Conservation (phyloP, 2,888 invertebrate genomes). For the Temnothorax rugatulus region DNA sequence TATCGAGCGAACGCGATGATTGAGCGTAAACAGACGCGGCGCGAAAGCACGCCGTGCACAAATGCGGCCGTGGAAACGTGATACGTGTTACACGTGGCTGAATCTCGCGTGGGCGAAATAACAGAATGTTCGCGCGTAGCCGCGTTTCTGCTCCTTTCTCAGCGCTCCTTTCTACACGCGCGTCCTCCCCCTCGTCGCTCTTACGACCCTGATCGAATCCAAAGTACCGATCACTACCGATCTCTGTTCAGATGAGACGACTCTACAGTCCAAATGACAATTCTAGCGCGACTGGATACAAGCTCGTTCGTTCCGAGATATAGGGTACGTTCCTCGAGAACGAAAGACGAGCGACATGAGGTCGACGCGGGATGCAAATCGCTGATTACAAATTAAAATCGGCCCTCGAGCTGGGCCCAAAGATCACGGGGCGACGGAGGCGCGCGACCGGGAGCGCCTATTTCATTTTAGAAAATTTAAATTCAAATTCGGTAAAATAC, state of each 20-base stretch:
- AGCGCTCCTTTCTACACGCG: constrained; percentile 39
- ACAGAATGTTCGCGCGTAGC: constrained; percentile 58
- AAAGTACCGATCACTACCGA: not conserved
- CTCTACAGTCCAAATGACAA: constrained; percentile 69
- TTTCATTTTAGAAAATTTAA: constrained; percentile 75
- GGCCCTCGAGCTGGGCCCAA: constrained; percentile 49
- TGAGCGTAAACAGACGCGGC: constrained; percentile 50
- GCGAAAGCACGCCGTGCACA: constrained; percentile 58
- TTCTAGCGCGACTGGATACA: constrained; percentile 57
- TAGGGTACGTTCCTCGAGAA: not conserved
- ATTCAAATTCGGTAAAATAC: constrained; percentile 71
- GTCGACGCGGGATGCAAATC: constrained; percentile 69
- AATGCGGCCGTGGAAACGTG: constrained; percentile 74
- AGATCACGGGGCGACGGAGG: constrained; percentile 3
- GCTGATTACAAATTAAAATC: constrained; percentile 77
- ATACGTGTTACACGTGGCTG: constrained; percentile 60
- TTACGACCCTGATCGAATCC: constrained; percentile 9
- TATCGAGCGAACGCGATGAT: constrained; percentile 40
- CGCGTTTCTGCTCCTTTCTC: constrained; percentile 50
- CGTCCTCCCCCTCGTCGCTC: constrained; percentile 4
- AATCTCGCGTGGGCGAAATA: constrained; percentile 64
- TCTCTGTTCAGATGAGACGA: constrained; percentile 63
- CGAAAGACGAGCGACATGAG: constrained; percentile 30
- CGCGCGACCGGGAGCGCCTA: constrained; percentile 30
- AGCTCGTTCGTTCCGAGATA: not conserved